Evolutionary conservation across 2,797 vertebrate species (phyloP).

Genomic region (Acanthiza pusilla): DNA sequence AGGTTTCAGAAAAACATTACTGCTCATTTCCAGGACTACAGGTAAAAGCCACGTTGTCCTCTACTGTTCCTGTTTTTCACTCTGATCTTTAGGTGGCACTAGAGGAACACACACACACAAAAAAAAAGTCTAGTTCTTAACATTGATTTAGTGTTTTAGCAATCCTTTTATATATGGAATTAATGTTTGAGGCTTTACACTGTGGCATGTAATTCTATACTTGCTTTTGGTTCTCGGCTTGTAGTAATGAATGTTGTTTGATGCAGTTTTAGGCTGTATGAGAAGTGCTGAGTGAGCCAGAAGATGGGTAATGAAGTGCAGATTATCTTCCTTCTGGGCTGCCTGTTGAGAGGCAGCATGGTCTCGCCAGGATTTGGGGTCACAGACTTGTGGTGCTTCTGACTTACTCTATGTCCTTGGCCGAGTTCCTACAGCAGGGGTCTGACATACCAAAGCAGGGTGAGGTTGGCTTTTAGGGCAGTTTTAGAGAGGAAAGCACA

Average conservation of each 20-base stretch:
- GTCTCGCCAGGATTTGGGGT: background rate
- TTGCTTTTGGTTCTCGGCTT: background rate
- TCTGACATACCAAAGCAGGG: background rate
- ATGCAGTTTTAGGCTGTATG: background rate
- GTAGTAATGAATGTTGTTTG: background rate
- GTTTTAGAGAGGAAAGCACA: background rate
- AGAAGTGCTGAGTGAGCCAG: background rate
- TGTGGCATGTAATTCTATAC: background rate
- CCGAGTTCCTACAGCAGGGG: background rate
- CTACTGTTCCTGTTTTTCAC: background rate
- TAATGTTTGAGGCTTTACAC: background rate
- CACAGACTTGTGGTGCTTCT: background rate
- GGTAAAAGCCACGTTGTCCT: accelerated
- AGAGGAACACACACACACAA: slow-evolving; percentile 31
- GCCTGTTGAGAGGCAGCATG: background rate
- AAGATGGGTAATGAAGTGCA: background rate
- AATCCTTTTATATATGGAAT: background rate
- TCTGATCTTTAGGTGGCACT: slow-evolving; percentile 67
- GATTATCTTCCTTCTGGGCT: background rate
- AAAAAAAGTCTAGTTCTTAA: background rate
- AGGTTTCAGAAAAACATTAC: background rate
- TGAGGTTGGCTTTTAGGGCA: background rate
- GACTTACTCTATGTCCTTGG: background rate
- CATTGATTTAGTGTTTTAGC: background rate
- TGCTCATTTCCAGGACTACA: background rate